Base-by-base conservation (phyloP, 2,888 invertebrate species). In the Pheosia tremula region DNA sequence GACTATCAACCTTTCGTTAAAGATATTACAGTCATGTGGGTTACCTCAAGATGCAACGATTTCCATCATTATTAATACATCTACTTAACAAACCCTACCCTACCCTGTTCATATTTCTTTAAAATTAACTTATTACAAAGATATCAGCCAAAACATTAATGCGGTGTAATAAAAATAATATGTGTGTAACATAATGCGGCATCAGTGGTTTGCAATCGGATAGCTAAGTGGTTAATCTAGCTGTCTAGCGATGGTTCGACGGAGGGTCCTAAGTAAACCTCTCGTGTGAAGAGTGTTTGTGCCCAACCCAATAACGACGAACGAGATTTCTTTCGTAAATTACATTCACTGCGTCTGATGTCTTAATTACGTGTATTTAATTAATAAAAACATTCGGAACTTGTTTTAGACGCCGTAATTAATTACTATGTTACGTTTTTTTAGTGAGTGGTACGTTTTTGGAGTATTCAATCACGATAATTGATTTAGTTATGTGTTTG, bases 231-330 rank as follows among this genome's bases (percentile, higher is more conserved):
- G 81, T 82, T 85, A 89, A 91, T 91, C 87, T 84, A 78, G 76
- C 82, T 85, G 87, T 86, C 84, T 82, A 80, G 79, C 77, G 78
- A 83, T 78, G 80, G 3, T 38, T 74, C 79, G 79, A 83, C 78
- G 67, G 70, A 69, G 77, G 73, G 85, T 83, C 90, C 91, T 90
- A 88, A 90, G 86, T 78, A 91, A 91, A 91, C 90, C 81, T 78
- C 86, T 85, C 74, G 74, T 75, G 69, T 69, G 69, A 79, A 77
- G 24, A 24, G 79, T 86, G 86, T 88, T 89, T 89, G 84, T 79
- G 72, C 74, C 78, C 75, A 71, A 69, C 71, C 85, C 85, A 87
- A 87, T 87, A 86, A 82, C 77, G 78, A 66, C 60, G 62, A 74
- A 68, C 59, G 72, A 74, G 82, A 85, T 86, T 86, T 85, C 81